phyloP scores from a whole-genome alignment of 1,140 invertebrate genomes.

The Drosophila arawakana region DNA sequence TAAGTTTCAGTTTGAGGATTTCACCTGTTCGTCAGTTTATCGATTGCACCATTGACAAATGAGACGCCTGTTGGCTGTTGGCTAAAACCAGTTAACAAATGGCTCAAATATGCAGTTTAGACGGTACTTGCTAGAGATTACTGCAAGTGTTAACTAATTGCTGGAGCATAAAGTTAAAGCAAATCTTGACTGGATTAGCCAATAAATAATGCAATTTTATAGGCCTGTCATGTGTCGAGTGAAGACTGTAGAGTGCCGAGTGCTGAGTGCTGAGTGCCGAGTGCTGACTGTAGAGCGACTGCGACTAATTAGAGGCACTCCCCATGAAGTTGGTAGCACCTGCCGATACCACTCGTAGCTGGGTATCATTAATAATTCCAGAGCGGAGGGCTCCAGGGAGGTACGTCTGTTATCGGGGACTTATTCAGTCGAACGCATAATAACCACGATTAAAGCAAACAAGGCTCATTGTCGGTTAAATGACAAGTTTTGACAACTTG shows the following conservation, averaged over 20 bases:
- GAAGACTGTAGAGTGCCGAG: no score
- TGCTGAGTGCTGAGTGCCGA: no score
- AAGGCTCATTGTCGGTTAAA: constrained; percentile 84
- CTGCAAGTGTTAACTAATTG: constrained; percentile 33
- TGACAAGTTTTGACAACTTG: constrained; percentile 84
- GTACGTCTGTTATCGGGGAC: constrained; percentile 21
- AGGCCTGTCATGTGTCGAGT: neutral
- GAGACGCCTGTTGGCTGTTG: constrained; percentile 56
- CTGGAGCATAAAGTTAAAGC: constrained; percentile 39
- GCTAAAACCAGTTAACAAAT: constrained; percentile 75
- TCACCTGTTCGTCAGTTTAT: constrained; percentile 79
- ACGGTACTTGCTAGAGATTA: neutral
- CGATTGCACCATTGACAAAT: constrained; percentile 81
- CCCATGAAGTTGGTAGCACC: constrained; percentile 60
- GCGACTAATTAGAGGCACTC: constrained; percentile 70
- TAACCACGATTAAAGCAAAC: constrained; percentile 84
- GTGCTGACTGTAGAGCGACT: neutral
- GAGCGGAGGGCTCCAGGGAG: constrained; percentile 12
- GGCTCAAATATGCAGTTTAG: constrained; percentile 46
- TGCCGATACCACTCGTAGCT: constrained; percentile 52
- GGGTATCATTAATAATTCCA: constrained; percentile 73
- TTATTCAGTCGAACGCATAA: constrained; percentile 75
- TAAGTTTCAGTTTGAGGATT: constrained; percentile 44
- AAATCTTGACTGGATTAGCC: constrained; percentile 51
- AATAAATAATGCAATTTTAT: constrained; percentile 49